Evolutionary conservation across 2,797 vertebrate genomes (phyloP), one percentile per base, ranked within the genome.

Genomic region (Melanogrammus aeglefinus): DNA sequence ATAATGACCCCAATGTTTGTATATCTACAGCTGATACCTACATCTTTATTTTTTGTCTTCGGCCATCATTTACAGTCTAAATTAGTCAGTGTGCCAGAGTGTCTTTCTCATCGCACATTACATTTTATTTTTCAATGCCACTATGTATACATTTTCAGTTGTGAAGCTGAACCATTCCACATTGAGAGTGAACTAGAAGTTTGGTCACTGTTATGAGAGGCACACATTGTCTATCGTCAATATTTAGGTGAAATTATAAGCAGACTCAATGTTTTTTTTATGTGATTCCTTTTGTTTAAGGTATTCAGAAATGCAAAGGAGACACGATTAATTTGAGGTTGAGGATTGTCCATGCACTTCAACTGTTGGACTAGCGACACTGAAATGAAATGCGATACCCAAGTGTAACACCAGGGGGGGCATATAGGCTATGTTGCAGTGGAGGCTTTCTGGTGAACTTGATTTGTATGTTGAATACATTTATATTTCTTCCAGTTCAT

Each of bases 121-220:
- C 14, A 13, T 72, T 72, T 36, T 69, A 24, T 47, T 63, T 18
- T 77, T 82, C 77, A 72, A 21, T 71, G 79, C 9, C 0, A 6
- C 12, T 83, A 69, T 70, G 66, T 74, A 10, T 44, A n/a, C 57
- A 24, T 63, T 8, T 84, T 70, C n/a, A 73, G 78, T 86, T 82
- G 57, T 38, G 78, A 73, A 80, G 70, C 81, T 84, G 75, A 85
- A 82, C 88, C 90, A 90, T 92, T 91, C 88, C 88, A 86, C 76
- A 86, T 70, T 71, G 81, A 74, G 76, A 75, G 74, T 79, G 57
- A 85, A 84, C 81, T 79, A 76, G 80, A 86, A 44, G 18, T 21
- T 83, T 83, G 86, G 90, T 85, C 86, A 86, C 86, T 89, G 72
- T 82, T 74, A 36, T 76, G 72, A 57, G 47, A 39, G 72, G 33